Evolutionary conservation across 2,113 vertebrate genomes (phyloP).

Genomic region (Nothobranchius kuhntae): DNA sequence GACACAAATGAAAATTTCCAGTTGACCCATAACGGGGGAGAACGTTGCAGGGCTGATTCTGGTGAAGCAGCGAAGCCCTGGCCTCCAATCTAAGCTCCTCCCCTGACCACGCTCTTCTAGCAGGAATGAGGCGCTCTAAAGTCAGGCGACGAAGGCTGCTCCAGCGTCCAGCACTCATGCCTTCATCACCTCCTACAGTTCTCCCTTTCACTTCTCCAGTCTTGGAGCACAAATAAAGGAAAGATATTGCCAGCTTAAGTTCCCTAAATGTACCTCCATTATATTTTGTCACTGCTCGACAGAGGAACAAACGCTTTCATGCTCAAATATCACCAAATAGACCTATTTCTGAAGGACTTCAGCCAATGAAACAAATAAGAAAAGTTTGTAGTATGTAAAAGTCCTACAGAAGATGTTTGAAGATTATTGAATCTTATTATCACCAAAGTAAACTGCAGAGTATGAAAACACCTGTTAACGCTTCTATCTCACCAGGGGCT

Average conservation of each 20-base stretch:
- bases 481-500: slow-evolving; percentile 83
- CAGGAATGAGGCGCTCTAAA: slow-evolving; percentile 50
- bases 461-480: no score
- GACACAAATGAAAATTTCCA: slow-evolving; percentile 48
- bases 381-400: no score
- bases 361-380: no score
- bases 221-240: slow-evolving; percentile 39
- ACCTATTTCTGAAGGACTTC: no score
- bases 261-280: no score
- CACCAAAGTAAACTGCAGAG: no score
- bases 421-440: no score
- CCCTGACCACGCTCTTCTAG: slow-evolving; percentile 47
- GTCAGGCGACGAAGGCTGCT: slow-evolving; percentile 57
- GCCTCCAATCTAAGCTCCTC: slow-evolving; percentile 38
- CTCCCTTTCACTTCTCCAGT: slow-evolving; percentile 17
- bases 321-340: no score
- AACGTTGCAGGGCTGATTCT: slow-evolving; percentile 8
- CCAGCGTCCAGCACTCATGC: slow-evolving; percentile 36
- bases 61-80: slow-evolving; percentile 22
- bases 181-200: slow-evolving; percentile 2
- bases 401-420: no score
- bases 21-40: slow-evolving; percentile 55
- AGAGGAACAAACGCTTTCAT: no score
- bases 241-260: no score
- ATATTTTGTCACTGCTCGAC: no score